A percentile compares a stretch with the other conserved stretches of the same genome.
Conservation (phyloP, 2,797 vertebrate species). For the Chelmon rostratus region DNA sequence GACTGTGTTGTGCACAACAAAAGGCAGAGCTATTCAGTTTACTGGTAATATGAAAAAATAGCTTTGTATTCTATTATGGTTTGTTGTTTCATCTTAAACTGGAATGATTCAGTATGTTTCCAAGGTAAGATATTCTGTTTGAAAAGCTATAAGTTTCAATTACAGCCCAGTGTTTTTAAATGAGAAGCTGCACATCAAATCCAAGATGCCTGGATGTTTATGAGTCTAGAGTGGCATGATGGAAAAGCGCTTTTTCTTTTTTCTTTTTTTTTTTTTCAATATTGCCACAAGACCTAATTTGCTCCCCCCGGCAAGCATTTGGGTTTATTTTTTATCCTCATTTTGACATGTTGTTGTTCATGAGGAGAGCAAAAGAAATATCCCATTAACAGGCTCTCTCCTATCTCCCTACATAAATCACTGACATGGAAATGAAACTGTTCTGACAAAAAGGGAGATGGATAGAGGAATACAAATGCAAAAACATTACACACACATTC, state of each 20-base stretch:
- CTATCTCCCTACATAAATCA: slow-evolving; percentile 82
- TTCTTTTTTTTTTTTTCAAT: slow-evolving; percentile 45
- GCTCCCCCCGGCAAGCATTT: slow-evolving; percentile 68
- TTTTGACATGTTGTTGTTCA: slow-evolving; percentile 84
- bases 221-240: slow-evolving; percentile 64
- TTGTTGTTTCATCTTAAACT: slow-evolving; percentile 33
- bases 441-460: slow-evolving; percentile 78
- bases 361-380: slow-evolving; percentile 81
- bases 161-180: slow-evolving; percentile 68
- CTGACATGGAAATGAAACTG: slow-evolving; percentile 82
- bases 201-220: slow-evolving; percentile 59
- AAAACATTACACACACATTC: slow-evolving; percentile 69
- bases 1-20: slow-evolving; percentile 5
- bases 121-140: slow-evolving; percentile 44
- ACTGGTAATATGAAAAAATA: slow-evolving; percentile 46
- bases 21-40: slow-evolving; percentile 12
- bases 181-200: slow-evolving; percentile 64
- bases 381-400: slow-evolving; percentile 82
- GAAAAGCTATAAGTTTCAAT: slow-evolving; percentile 60
- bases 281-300: slow-evolving; percentile 78
- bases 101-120: slow-evolving; percentile 17
- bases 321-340: slow-evolving; percentile 73
- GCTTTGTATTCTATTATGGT: slow-evolving; percentile 29
- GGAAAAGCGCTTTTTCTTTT: slow-evolving; percentile 54
- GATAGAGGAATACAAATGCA: slow-evolving; percentile 84